Base-by-base conservation (phyloP, 2,113 vertebrate species). In the Ceyx margarethae region DNA sequence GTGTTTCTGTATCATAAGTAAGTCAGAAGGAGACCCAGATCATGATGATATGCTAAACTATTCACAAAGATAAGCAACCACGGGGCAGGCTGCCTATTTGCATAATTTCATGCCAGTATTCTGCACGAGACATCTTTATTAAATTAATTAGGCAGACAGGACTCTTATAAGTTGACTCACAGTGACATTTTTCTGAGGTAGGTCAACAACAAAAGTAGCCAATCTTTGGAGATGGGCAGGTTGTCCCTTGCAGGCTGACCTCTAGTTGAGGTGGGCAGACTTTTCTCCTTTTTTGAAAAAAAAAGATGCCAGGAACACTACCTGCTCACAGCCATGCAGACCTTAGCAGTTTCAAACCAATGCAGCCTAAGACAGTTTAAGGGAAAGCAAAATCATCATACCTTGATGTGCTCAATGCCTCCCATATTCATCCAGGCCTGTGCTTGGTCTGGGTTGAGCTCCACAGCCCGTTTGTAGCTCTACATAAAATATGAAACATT, bases 401-500 rank as follows among this genome's bases (percentile, higher is more conserved):
- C 99, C 98, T 99, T 98, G 62, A 99, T 99, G 96, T 99, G 99
- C 50, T 98, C 98, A 25, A 99, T 99, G 20, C 99, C 99, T 26
- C 99, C 99, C 99, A 99, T 99, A 93, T 99, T 99, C 99, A 99
- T 99, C 99, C 99, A 99, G 86, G 99, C 99, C 94, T 99, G 99
- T 0, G 99, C 99, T 89, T 99, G 99, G 65, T 98, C 98, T 12
- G 99, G 98, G 54, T 99, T 99, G 33, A 99, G 97, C 31, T 98
- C 98, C 57, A 99, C 98, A 3, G 99, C 98, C 4, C 96, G 95
- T 85, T 98, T 98, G 91, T 99, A 99, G 96, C 98, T 99, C 99
- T 99, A 78, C 23, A 84, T 33, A 91, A 64, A 64, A 93, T 4
- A 90, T 28, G 50, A 88, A 94, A 94, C 13, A 74, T 28, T 83